Conservation (phyloP, 2,797 vertebrate species). For the Chloroceryle amazona region DNA sequence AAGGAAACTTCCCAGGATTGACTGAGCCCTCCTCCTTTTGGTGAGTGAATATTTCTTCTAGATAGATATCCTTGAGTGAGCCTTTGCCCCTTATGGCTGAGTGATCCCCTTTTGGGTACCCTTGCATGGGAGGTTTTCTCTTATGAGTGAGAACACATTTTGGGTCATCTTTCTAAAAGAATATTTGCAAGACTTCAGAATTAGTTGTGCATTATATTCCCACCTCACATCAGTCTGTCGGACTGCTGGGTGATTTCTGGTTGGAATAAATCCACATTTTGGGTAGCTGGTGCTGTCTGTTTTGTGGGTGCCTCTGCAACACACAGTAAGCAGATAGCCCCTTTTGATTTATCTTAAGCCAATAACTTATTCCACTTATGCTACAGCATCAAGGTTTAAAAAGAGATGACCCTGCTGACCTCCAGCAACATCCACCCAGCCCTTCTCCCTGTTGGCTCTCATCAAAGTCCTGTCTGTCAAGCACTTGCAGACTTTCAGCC, state of each 20-base stretch:
- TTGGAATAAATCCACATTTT: background rate
- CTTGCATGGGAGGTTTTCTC: background rate
- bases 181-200: background rate
- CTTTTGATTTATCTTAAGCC: background rate
- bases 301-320: background rate
- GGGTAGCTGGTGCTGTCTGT: too few relatives aligned
- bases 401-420: slow-evolving; percentile 14
- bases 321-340: background rate
- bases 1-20: too few relatives aligned
- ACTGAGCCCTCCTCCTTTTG: background rate
- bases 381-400: background rate
- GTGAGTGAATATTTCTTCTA: background rate
- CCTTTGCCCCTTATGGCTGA: background rate
- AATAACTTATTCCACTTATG: slow-evolving; percentile 2
- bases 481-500: slow-evolving; percentile 16
- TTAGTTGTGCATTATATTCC: background rate
- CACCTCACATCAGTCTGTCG: background rate
- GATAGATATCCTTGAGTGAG: background rate
- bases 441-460: background rate
- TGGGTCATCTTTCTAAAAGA: background rate
- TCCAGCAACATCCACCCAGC: background rate
- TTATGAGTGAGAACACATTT: background rate
- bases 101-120: background rate
- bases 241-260: background rate
- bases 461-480: background rate